Conservation (phyloP, 2,113 vertebrate species). For the Loxodonta africana region DNA sequence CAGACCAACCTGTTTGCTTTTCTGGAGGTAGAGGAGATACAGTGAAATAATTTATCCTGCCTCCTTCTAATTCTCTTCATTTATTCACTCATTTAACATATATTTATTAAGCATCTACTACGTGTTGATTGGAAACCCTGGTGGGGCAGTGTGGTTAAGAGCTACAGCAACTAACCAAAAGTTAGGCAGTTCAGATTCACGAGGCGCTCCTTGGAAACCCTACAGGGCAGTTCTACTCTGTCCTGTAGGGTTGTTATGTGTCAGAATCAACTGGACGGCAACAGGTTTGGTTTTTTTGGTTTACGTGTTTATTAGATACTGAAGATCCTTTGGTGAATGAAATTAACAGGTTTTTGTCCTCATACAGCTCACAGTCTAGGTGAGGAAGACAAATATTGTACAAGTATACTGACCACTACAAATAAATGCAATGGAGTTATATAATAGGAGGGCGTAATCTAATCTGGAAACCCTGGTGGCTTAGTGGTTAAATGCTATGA, state of each 20-base stretch:
- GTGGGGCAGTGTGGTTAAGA: too few relatives aligned
- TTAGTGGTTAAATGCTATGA: too few relatives aligned
- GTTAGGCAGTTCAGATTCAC: too few relatives aligned
- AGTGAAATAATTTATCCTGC: not conserved
- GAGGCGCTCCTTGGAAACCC: too few relatives aligned
- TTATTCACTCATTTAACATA: not conserved
- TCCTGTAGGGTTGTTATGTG: too few relatives aligned
- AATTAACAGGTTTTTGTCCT: not conserved
- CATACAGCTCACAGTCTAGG: not conserved
- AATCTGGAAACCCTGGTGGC: not conserved
- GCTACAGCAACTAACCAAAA: too few relatives aligned
- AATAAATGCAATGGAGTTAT: not conserved
- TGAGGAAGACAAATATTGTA: not conserved
- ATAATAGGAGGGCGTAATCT: not conserved
- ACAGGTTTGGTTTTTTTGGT: too few relatives aligned
- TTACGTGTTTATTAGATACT: not conserved
- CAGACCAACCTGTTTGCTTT: not conserved
- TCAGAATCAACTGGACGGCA: too few relatives aligned
- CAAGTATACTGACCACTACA: not conserved
- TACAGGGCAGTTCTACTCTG: too few relatives aligned
- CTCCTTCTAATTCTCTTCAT: not conserved
- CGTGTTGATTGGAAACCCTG: too few relatives aligned
- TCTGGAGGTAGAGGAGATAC: not conserved
- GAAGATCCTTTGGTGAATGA: not conserved
- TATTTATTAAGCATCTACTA: not conserved